Evolutionary conservation across 2,113 vertebrate genomes (phyloP).

Genomic region (Desmodus rotundus): DNA sequence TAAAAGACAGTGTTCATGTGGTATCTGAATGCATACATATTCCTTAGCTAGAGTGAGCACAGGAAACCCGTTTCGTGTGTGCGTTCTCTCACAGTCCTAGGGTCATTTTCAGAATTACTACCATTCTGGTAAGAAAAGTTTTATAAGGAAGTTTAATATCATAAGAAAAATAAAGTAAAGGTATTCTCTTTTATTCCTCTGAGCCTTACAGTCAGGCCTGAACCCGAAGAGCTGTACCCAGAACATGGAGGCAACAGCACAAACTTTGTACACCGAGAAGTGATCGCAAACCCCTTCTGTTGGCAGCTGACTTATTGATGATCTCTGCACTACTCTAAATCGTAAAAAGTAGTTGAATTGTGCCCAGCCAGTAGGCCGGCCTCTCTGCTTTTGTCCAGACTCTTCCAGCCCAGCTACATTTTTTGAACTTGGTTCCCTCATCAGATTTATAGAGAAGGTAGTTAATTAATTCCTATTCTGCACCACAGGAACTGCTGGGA

Average conservation of each 20-base stretch:
- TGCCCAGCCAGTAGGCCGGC: neutral
- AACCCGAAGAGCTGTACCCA: neutral
- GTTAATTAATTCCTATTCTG: constrained; percentile 27
- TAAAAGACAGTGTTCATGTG: neutral
- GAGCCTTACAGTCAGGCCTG: neutral
- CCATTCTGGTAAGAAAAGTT: neutral
- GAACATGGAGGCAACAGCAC: neutral
- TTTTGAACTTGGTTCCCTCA: constrained; percentile 46
- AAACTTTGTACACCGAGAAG: neutral
- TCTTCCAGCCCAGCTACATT: neutral
- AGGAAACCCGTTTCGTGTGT: neutral
- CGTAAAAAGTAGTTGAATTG: neutral
- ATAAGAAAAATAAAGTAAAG: neutral
- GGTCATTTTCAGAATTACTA: neutral
- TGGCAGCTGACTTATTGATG: neutral
- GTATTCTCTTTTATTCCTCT: neutral
- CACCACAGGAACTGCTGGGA: constrained; percentile 6
- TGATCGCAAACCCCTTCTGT: neutral
- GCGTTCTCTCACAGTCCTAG: neutral
- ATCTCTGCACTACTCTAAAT: neutral
- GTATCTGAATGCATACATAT: neutral
- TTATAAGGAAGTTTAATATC: neutral
- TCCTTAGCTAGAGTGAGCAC: neutral
- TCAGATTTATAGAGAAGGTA: constrained; percentile 8
- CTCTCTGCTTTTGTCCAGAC: neutral